Conservation (phyloP, 2,797 vertebrate genomes). For the Limosa lapponica region DNA sequence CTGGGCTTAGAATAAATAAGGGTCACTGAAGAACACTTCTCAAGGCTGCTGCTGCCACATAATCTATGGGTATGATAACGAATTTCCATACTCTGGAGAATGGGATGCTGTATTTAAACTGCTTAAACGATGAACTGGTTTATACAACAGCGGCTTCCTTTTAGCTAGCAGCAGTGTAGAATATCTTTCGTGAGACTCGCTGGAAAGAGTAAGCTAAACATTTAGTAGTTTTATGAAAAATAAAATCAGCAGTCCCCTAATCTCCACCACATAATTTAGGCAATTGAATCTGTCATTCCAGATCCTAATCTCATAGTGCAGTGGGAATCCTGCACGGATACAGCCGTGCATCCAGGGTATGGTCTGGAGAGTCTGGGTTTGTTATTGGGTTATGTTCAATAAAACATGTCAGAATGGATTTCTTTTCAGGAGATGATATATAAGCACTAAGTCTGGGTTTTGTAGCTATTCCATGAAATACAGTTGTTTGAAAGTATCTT, state of each 20-base stretch:
- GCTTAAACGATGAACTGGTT: background rate
- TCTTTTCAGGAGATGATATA: constrained; percentile 7
- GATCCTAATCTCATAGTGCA: constrained; percentile 17
- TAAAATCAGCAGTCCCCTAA: background rate
- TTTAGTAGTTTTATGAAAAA: background rate
- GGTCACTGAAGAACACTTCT: constrained; percentile 7
- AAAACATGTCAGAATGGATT: constrained; percentile 48
- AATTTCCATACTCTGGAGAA: constrained; percentile 3
- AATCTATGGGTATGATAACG: constrained; percentile 5
- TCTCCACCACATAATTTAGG: background rate
- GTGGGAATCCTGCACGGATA: background rate
- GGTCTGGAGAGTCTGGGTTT: background rate
- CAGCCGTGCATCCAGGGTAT: background rate
- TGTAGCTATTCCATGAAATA: constrained; percentile 42
- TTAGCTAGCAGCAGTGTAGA: background rate
- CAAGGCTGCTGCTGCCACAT: constrained; percentile 21
- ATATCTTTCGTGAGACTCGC: background rate
- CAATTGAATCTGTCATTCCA: constrained; percentile 20
- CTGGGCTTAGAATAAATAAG: constrained; percentile 47
- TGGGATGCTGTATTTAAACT: background rate
- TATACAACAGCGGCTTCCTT: background rate
- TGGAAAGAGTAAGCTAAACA: background rate
- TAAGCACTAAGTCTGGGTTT: constrained; percentile 18
- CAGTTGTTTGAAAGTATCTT: constrained; percentile 55
- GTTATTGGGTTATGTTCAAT: constrained; percentile 57